Evolutionary conservation across 2,797 vertebrate species (phyloP).

Genomic region (Cetoscarus ocellatus): DNA sequence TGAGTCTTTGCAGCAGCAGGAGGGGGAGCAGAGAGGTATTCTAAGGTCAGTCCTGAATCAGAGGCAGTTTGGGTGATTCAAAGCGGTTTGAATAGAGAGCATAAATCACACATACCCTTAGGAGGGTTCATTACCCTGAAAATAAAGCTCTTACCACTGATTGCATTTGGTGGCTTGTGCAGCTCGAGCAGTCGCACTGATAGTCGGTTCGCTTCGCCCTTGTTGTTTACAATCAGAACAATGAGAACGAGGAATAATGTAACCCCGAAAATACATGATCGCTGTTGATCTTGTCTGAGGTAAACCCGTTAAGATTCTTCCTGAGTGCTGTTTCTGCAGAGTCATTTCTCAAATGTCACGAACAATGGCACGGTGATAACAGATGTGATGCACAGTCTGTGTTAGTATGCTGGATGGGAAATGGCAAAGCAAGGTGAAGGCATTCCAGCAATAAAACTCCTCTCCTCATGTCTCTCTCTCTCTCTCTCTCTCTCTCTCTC

Average conservation of each 20-base stretch:
- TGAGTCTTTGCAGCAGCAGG: slow-evolving; percentile 10
- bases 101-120: slow-evolving; percentile 73
- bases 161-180: slow-evolving; percentile 49
- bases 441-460: slow-evolving; percentile 26
- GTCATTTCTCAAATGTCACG: slow-evolving; percentile 60
- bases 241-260: slow-evolving; percentile 26
- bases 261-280: slow-evolving; percentile 5
- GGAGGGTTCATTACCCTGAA: slow-evolving; percentile 74
- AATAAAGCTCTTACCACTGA: slow-evolving; percentile 78
- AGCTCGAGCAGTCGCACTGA: slow-evolving; percentile 22
- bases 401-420: slow-evolving; percentile 38
- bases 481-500: slow-evolving; percentile 11
- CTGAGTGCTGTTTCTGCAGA: slow-evolving; percentile 26
- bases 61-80: slow-evolving; percentile 70
- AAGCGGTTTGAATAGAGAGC: slow-evolving; percentile 64
- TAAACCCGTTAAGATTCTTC: slow-evolving; percentile 53
- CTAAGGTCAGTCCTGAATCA: slow-evolving; percentile 66
- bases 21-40: slow-evolving; percentile 50
- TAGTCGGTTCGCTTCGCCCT: slow-evolving; percentile 45
- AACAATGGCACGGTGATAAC: slow-evolving; percentile 41
- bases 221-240: slow-evolving; percentile 39
- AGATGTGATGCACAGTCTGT: slow-evolving; percentile 30
- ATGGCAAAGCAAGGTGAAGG: slow-evolving; percentile 33
- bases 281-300: not conserved
- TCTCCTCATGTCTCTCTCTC: slow-evolving; percentile 35